A percentile compares a stretch with the other conserved stretches of the same genome.
Evolutionary conservation across 2,113 vertebrate species (phyloP).

Genomic region (Octodon degus): DNA sequence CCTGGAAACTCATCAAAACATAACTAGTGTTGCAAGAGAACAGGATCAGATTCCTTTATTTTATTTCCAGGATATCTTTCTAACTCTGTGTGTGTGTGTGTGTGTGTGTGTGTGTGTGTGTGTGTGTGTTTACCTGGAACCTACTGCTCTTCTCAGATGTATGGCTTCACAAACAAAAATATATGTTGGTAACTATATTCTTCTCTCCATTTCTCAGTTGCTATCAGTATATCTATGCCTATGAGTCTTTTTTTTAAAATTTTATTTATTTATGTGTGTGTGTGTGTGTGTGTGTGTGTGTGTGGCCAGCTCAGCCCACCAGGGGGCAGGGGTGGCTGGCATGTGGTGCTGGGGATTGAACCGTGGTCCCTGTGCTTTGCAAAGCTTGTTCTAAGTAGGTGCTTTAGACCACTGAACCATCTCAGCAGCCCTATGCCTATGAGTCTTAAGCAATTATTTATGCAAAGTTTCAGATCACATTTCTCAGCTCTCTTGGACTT

Average conservation of each 20-base stretch:
- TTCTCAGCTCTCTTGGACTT: not conserved
- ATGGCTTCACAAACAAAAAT: not conserved
- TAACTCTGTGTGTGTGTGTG: not conserved
- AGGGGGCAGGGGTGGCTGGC: too few species aligned
- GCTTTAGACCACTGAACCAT: too few species aligned
- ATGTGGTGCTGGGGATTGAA: too few species aligned
- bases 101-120: not conserved
- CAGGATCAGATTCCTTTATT: not conserved
- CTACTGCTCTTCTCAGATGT: not conserved
- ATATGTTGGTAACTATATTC: not conserved
- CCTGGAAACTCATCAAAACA: not conserved
- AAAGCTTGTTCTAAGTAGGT: too few species aligned
- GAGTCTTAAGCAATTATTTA: not conserved
- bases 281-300: too few species aligned
- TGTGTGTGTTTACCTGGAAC: not conserved
- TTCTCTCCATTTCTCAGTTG: not conserved
- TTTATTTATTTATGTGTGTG: too few species aligned
- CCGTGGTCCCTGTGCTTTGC: too few species aligned
- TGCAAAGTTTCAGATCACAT: not conserved
- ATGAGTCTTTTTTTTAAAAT: too few species aligned
- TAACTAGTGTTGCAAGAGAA: not conserved
- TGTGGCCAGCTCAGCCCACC: too few species aligned
- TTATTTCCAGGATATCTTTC: not conserved
- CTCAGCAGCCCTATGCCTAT: too few species aligned
- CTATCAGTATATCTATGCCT: not conserved